Evolutionary conservation across 1,140 invertebrate species (phyloP), one percentile per base, ranked within the genome.

Genomic region (Nephotettix cincticeps): DNA sequence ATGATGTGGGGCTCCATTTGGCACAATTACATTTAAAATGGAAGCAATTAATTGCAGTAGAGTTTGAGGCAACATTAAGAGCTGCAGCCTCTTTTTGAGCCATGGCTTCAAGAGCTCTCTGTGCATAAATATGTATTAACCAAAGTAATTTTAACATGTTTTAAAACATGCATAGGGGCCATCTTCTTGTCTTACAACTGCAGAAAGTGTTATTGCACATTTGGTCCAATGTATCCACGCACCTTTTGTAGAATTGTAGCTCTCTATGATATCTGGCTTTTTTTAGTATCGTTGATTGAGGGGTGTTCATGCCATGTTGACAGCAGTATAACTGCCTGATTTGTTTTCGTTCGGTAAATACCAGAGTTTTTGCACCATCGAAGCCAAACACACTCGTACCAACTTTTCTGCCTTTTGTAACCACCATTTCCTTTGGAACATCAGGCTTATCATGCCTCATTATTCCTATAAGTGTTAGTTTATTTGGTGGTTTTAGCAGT

Each of bases 191-290:
- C n/a, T n/a, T n/a, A n/a, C n/a, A n/a, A n/a, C n/a, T n/a, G n/a
- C n/a, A n/a, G n/a, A n/a, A n/a, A n/a, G n/a, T n/a, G n/a, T n/a
- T n/a, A n/a, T n/a, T n/a, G n/a, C n/a, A n/a, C n/a, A n/a, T n/a
- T n/a, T n/a, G n/a, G n/a, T n/a, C 80, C n/a, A 84, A 77, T 14
- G 73, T 77, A 73, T 84, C 83, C 0, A 85, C 83, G 78, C 82
- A n/a, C 79, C 80, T 78, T 82, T 84, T 17, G 80, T 82, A 21
- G 63, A 32, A 71, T 85, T 82, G 74, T 84, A 84, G 56, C 76
- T 76, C 4, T 71, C 30, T 43, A 83, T 77, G 29, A 84, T 81
- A 21, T 82, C 75, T 56, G 81, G 81, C 68, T 81, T 82, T 29
- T 76, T 66, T 27, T 70, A 27, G 14, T 65, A n/a, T 56, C 11